phyloP scores from a whole-genome alignment of 2,888 invertebrate species.

The Cephonodes hylas region DNA sequence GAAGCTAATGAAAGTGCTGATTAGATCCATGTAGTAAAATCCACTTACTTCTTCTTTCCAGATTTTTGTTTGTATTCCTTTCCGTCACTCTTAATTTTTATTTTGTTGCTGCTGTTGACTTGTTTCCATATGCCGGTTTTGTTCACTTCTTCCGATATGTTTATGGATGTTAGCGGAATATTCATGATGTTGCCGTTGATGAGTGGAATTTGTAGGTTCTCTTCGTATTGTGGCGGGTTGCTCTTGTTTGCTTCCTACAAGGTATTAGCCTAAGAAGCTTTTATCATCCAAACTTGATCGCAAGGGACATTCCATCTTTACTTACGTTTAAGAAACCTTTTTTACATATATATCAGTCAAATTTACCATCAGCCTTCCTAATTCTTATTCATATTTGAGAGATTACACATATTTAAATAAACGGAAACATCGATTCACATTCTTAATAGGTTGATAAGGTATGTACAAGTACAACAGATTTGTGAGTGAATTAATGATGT shows the following conservation, averaged over 20 bases:
- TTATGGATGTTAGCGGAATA: constrained; percentile 91
- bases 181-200: constrained; percentile 95
- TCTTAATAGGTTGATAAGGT: neutral
- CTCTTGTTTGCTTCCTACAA: constrained; percentile 73
- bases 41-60: constrained; percentile 71
- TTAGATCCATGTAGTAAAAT: neutral
- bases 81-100: constrained; percentile 53
- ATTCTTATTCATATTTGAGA: neutral
- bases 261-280: constrained; percentile 46
- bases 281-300: constrained; percentile 15
- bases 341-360: neutral
- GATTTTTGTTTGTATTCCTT: constrained; percentile 62
- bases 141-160: constrained; percentile 96
- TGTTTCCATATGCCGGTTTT: constrained; percentile 97
- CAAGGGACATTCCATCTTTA: neutral
- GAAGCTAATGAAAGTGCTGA: neutral
- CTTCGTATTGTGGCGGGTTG: constrained; percentile 77
- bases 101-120: constrained; percentile 86
- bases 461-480: neutral
- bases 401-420: neutral
- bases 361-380: constrained; percentile 1
- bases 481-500: constrained; percentile 6
- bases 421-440: neutral
- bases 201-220: constrained; percentile 91
- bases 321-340: neutral